These are phyloP conservation scores for Scleropages formosus DNA, from an alignment of 2,797 vertebrate species.

Conservation along the genomic window DNA sequence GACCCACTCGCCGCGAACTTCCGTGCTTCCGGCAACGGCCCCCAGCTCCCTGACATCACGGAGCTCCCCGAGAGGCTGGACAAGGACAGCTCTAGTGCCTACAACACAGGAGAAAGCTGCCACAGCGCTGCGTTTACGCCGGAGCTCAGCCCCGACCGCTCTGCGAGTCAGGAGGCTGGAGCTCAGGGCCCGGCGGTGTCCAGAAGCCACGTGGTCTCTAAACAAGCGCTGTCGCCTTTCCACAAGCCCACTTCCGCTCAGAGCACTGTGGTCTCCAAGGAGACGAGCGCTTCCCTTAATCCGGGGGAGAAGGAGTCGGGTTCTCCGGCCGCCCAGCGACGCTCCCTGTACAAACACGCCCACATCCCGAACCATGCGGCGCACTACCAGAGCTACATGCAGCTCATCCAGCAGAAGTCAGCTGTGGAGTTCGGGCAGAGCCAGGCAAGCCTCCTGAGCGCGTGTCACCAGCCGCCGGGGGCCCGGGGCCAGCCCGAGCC, in stretches of 20 bases:
- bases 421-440: slow-evolving; percentile 52
- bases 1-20: too few relatives aligned
- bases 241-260: background rate
- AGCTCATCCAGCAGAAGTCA: slow-evolving; percentile 38
- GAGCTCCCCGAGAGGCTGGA: too few relatives aligned
- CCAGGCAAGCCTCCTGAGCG: slow-evolving; percentile 57
- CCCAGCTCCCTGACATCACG: too few relatives aligned
- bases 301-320: background rate
- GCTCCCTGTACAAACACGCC: background rate
- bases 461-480: slow-evolving; percentile 55
- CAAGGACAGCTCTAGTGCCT: too few relatives aligned
- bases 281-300: background rate
- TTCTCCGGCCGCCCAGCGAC: background rate
- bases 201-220: background rate
- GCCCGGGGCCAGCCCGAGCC: slow-evolving; percentile 41
- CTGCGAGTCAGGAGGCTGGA: background rate
- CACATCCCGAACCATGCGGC: slow-evolving; percentile 30
- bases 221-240: background rate
- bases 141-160: background rate
- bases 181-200: background rate
- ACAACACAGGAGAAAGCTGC: too few relatives aligned
- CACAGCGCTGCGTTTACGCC: too few relatives aligned
- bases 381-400: slow-evolving; percentile 62
- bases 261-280: background rate
- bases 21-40: too few relatives aligned